phyloP scores from a whole-genome alignment of 2,797 vertebrate species.

The Ctenosaura bakeri region DNA sequence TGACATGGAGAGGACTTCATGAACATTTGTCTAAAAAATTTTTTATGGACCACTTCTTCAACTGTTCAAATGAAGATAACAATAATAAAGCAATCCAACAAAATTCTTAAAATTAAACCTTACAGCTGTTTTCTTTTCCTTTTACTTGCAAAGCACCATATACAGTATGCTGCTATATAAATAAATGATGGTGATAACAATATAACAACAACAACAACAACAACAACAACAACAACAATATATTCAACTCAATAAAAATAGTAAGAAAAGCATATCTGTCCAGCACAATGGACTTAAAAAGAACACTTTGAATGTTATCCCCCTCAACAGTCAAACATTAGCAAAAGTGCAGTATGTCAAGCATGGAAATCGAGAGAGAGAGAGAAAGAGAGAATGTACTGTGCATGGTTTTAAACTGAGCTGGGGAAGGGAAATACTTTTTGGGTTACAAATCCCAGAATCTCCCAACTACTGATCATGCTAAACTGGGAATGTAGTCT shows the following conservation, averaged over 20 bases:
- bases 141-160: no score
- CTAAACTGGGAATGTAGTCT: no score
- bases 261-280: background rate
- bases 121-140: no score
- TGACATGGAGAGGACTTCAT: background rate
- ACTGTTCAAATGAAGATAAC: background rate
- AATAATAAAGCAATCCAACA: slow-evolving; percentile 7
- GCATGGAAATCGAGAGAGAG: background rate
- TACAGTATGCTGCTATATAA: no score
- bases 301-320: no score
- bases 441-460: no score
- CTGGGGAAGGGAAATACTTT: no score
- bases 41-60: background rate
- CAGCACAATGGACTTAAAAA: background rate
- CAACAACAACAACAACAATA: no score
- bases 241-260: background rate
- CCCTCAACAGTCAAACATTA: no score
- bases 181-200: background rate
- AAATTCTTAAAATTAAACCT: background rate
- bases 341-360: background rate
- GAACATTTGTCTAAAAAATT: background rate
- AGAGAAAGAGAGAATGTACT: background rate
- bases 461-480: no score
- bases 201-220: no score
- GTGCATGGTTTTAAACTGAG: no score